Evolutionary conservation across 1,140 invertebrate species (phyloP).

Genomic region (Caenorhabditis remanei): DNA sequence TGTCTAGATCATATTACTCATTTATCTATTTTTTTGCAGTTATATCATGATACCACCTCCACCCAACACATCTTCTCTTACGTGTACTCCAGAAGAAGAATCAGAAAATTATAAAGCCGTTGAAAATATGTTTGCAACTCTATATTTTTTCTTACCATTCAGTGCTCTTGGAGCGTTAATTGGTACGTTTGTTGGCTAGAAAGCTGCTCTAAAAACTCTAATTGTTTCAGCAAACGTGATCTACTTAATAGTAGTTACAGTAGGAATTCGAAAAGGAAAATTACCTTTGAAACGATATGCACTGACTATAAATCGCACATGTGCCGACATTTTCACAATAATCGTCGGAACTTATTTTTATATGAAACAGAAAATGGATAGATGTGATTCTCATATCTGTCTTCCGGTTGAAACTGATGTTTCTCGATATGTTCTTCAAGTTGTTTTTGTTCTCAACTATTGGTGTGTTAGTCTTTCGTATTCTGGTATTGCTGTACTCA

Average conservation of each 20-base stretch:
- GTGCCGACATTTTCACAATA: conserved; percentile 39
- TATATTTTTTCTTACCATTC: conserved; percentile 33
- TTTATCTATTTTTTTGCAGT: conserved; percentile 13
- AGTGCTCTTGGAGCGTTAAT: background rate
- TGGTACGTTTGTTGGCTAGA: background rate
- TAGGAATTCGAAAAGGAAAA: conserved; percentile 32
- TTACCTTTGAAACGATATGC: conserved; percentile 35
- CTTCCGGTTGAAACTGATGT: conserved; percentile 13
- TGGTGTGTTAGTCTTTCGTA: conserved; percentile 42
- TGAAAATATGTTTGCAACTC: conserved; percentile 38
- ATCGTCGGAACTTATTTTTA: conserved; percentile 34
- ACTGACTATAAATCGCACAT: conserved; percentile 33
- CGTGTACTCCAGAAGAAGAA: conserved; percentile 41
- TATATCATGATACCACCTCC: conserved; percentile 26
- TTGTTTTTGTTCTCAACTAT: conserved; percentile 34
- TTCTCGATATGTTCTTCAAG: conserved; percentile 41
- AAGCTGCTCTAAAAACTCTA: background rate
- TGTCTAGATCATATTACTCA: background rate
- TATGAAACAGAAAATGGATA: conserved; percentile 48
- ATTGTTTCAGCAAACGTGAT: conserved; percentile 14
- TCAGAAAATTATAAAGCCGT: conserved; percentile 22
- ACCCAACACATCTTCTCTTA: conserved; percentile 42
- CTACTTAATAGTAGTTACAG: conserved; percentile 27
- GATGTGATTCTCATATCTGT: conserved; percentile 30
- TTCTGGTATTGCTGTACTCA: conserved; percentile 49